Evolutionary conservation across 92 coral and sea anemone genomes (phyloP), one percentile per base, ranked within the genome.

Genomic region (Ricordea florida): DNA sequence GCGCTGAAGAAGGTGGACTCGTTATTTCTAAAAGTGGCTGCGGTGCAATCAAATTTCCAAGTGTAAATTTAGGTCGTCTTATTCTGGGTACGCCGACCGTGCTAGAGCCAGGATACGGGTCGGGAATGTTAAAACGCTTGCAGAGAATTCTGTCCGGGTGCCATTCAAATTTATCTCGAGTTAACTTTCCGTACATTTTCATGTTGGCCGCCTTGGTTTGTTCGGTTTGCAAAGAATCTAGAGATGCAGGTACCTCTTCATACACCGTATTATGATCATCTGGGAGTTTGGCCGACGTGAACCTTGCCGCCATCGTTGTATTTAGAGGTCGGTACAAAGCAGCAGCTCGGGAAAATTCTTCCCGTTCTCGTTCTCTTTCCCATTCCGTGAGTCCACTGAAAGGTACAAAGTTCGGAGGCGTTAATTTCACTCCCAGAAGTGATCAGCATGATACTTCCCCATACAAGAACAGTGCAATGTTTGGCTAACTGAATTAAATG

Each of bases 351-450:
- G 85, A 42, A 37, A 96, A 96, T 55, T 96, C 99, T 63, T 96
- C 99, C 32, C 61, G 81, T 80, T 96, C 99, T 24, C 99, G 84
- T 52, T 92, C 99, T 48, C 93, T 72, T 63, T 96, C 99, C 99
- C 99, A 96, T 51, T 96, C 99, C 6, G 99, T 96, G 78, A 92
- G 63, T 30, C 86, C 89, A 57, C 90, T 89, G 65, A 4, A 57
- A 20, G 7, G n/a, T 22, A 51, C n/a, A n/a, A n/a, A n/a, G n/a
- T n/a, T n/a, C n/a, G n/a, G n/a, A n/a, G n/a, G n/a, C n/a, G n/a
- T n/a, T n/a, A n/a, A n/a, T n/a, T n/a, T n/a, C n/a, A n/a, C n/a
- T n/a, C n/a, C n/a, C n/a, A n/a, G n/a, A n/a, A n/a, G n/a, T n/a
- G n/a, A n/a, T n/a, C n/a, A n/a, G n/a, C n/a, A n/a, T n/a, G n/a